Base-by-base conservation (phyloP, 2,113 vertebrate species). In the Lagopus muta region DNA sequence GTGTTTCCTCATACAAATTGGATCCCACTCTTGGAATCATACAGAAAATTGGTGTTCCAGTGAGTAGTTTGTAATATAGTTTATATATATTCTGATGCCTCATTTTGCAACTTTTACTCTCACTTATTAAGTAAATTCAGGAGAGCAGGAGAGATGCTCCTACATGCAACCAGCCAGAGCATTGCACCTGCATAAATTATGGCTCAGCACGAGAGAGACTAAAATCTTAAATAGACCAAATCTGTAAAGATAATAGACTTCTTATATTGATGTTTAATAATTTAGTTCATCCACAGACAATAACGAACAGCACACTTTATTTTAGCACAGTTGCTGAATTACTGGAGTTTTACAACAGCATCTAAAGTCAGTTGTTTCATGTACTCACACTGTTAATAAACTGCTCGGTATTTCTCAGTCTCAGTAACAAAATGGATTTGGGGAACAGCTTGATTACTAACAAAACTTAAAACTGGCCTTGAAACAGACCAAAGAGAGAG, bases 401-500 rank as follows among this genome's bases (percentile, higher is more conserved):
- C 25, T 22, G 3, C 8, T 70, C 45, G 18, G 22, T 82, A 40
- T 79, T 82, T 57, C 62, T 81, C 43, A 69, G 18, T n/a, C 87
- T 64, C 47, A 64, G 73, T 75, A 90, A 43, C 8, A 2, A 1
- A 25, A 19, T 0, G 0, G 54, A 70, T 76, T 81, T 45, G 1
- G 3, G 28, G 36, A 86, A 86, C 27, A 43, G 6, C 4, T 3
- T 58, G 24, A 4, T 70, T 47, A 5, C 27, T 0, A 0, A 64
- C 24, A 36, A 80, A 76, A 74, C 19, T n/a, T n/a, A n/a, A n/a
- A 20, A 20, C 36, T 54, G 74, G 34, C 40, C 62, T 84, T 72
- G 71, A 91, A 91, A 88, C 9, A 2, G 10, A 4, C 57, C 79
- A 73, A 38, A 78, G 38, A 77, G 48, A 83, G 32, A 76, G 11